These are phyloP conservation scores for Poicephalus meyeri DNA, from an alignment of 2,113 vertebrate species.

Conservation along the genomic window DNA sequence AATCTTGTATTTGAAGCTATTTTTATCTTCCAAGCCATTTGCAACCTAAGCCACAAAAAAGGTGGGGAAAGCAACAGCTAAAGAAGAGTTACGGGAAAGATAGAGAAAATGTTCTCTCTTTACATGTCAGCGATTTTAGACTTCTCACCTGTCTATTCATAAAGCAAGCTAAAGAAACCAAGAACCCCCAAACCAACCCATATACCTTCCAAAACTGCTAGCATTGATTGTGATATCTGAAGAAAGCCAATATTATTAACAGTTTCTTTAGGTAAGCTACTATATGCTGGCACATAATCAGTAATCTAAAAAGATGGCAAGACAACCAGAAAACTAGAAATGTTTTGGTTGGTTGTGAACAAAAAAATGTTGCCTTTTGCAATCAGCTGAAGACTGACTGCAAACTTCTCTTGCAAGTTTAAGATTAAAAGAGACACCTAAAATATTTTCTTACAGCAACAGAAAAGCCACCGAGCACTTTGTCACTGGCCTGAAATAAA, in stretches of 20 bases:
- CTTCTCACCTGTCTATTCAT: neutral
- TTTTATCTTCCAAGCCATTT: neutral
- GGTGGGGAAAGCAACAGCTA: neutral
- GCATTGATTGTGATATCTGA: neutral
- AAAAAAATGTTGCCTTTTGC: neutral
- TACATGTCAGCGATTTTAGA: neutral
- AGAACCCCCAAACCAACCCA: neutral
- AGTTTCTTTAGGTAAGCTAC: neutral
- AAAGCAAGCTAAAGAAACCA: neutral
- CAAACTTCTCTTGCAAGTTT: neutral
- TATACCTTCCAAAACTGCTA: neutral
- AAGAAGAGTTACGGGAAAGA: neutral
- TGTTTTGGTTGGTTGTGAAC: neutral
- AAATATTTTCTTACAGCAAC: neutral
- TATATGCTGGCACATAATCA: neutral
- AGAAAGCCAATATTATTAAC: neutral
- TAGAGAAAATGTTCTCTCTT: neutral
- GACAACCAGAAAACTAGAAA: neutral
- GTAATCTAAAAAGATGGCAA: neutral
- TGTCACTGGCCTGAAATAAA: neutral
- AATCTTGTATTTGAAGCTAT: constrained; percentile 15
- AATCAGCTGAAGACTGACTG: neutral
- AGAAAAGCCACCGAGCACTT: neutral
- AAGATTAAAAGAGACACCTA: neutral
- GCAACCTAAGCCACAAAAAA: neutral